phyloP scores from a whole-genome alignment of 2,888 invertebrate genomes.

The Fabriciana adippe region DNA sequence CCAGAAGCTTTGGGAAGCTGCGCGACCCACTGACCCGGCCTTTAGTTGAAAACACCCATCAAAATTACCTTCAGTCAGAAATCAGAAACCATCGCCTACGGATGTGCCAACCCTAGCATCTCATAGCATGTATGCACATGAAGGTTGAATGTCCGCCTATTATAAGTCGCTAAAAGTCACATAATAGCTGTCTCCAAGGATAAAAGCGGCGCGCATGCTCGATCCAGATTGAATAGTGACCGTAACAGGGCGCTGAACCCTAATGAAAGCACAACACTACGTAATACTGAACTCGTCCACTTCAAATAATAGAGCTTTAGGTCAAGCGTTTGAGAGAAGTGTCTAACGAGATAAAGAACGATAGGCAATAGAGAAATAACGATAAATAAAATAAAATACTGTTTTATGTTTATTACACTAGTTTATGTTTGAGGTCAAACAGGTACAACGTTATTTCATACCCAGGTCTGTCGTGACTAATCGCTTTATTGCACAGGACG shows the following conservation, averaged over 20 bases:
- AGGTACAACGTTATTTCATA: too few relatives aligned
- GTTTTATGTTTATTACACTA: too few relatives aligned
- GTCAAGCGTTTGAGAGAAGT: constrained; percentile 29
- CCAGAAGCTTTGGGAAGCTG: constrained; percentile 77
- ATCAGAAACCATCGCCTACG: constrained; percentile 27
- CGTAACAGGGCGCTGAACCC: constrained; percentile 52
- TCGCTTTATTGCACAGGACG: too few relatives aligned
- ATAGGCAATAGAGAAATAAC: too few relatives aligned
- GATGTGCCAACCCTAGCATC: constrained; percentile 59
- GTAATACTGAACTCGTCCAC: constrained; percentile 41
- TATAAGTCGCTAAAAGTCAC: constrained; percentile 36
- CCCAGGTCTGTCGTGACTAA: too few relatives aligned
- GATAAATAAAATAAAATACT: too few relatives aligned
- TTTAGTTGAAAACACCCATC: constrained; percentile 52
- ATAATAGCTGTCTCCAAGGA: constrained; percentile 47
- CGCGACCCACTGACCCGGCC: constrained; percentile 86
- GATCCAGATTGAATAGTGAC: constrained; percentile 48
- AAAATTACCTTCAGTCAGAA: constrained; percentile 44
- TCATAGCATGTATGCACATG: constrained; percentile 51
- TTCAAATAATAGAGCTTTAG: constrained; percentile 31
- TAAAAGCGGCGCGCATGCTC: constrained; percentile 54
- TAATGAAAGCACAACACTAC: constrained; percentile 43
- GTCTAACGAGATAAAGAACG: constrained; percentile 6
- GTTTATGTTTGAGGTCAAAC: too few relatives aligned
- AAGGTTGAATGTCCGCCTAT: constrained; percentile 36